Percentiles rank a stretch among this genome's conserved stretches.
Evolutionary conservation across 2,797 vertebrate genomes (phyloP).

Genomic region (Labeo calbasu): DNA sequence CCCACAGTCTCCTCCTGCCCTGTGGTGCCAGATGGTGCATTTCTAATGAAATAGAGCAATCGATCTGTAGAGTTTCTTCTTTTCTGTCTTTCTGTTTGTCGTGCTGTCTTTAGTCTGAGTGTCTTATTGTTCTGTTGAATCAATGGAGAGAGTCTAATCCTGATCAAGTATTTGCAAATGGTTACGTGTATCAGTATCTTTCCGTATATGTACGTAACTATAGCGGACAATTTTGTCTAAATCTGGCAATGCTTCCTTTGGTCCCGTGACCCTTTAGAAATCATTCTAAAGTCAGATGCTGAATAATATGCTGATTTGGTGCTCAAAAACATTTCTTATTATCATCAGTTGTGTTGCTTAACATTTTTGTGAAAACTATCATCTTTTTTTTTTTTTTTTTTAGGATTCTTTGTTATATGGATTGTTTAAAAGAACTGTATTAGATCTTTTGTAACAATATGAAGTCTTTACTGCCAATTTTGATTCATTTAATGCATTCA

Average conservation of each 20-base stretch:
- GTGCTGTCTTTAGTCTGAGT: neutral
- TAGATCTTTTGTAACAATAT: neutral
- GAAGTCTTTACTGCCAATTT: neutral
- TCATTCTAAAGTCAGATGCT: neutral
- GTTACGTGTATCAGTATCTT: neutral
- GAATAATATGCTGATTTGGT: neutral
- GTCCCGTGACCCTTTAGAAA: neutral
- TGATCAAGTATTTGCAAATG: slow-evolving; percentile 20
- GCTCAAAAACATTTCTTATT: neutral
- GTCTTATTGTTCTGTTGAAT: slow-evolving; percentile 30
- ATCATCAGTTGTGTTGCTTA: neutral
- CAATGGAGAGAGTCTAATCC: neutral
- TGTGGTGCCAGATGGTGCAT: slow-evolving; percentile 44
- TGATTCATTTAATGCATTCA: neutral
- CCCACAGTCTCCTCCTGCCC: slow-evolving; percentile 40
- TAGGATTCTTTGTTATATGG: neutral
- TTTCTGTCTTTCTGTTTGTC: slow-evolving; percentile 11
- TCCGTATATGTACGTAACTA: neutral
- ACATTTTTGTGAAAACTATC: neutral
- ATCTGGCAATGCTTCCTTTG: neutral
- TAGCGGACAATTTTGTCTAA: neutral
- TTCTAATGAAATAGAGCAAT: slow-evolving; percentile 14
- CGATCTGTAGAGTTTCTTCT: slow-evolving; percentile 5
- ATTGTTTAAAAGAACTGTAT: neutral
- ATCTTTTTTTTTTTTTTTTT: too few species aligned